Evolutionary conservation across 2,113 vertebrate species (phyloP).

Genomic region (Ploceus nigricollis): DNA sequence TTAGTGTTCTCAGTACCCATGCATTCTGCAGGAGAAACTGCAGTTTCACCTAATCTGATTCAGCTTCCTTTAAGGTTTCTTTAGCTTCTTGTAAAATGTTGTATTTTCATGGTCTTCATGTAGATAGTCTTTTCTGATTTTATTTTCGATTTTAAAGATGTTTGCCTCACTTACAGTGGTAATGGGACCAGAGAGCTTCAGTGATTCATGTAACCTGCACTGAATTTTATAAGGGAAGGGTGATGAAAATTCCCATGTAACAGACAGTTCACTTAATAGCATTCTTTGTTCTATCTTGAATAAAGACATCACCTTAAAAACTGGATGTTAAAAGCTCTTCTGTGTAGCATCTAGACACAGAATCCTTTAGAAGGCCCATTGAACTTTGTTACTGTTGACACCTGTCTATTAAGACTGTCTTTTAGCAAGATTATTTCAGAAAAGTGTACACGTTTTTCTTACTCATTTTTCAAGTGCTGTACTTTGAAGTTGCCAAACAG

Average conservation of each 20-base stretch:
- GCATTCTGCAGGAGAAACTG: neutral
- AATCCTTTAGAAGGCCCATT: slow-evolving; percentile 10
- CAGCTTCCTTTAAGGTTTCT: neutral
- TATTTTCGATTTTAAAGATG: neutral
- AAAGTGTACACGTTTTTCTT: neutral
- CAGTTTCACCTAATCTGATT: neutral
- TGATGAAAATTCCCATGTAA: slow-evolving; percentile 36
- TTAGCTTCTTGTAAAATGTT: neutral
- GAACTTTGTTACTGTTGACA: slow-evolving; percentile 32
- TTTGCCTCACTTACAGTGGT: neutral
- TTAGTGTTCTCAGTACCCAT: neutral
- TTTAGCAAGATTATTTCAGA: neutral
- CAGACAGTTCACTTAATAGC: slow-evolving; percentile 15
- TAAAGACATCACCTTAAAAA: neutral
- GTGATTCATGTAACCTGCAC: neutral
- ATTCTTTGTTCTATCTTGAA: slow-evolving; percentile 2
- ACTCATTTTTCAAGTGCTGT: neutral
- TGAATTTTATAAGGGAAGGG: slow-evolving; percentile 23
- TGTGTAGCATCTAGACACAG: neutral
- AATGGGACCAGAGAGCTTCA: neutral
- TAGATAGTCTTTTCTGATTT: neutral
- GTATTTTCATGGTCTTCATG: neutral
- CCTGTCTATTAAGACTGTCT: neutral
- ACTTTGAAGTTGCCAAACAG: neutral
- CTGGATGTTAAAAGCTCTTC: slow-evolving; percentile 26